Evolutionary conservation across 2,113 vertebrate genomes (phyloP).

Genomic region (Sporophila hypoxantha): DNA sequence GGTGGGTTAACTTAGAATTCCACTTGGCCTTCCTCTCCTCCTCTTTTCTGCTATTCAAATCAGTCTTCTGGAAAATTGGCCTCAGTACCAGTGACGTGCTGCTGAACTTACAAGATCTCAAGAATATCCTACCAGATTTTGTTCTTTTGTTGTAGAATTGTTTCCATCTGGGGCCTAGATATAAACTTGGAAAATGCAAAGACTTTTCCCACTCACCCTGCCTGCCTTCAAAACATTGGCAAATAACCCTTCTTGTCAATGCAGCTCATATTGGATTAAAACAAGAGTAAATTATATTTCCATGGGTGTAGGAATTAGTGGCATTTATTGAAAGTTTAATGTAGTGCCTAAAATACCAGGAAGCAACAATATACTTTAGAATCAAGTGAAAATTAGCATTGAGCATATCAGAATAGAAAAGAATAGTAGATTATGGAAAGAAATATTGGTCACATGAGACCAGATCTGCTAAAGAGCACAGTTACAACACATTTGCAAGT

Average conservation of each 20-base stretch:
- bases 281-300: conserved; percentile 31
- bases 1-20: conserved; percentile 57
- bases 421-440: not conserved
- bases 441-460: not conserved
- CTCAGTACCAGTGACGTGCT: conserved; percentile 55
- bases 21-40: conserved; percentile 5
- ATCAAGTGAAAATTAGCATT: conserved; percentile 4
- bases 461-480: not conserved
- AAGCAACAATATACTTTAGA: not conserved
- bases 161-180: conserved; percentile 71
- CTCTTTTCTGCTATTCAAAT: conserved; percentile 71
- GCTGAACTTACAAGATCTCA: conserved; percentile 66
- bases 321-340: conserved; percentile 24
- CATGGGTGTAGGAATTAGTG: conserved; percentile 15
- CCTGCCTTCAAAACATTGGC: conserved; percentile 66
- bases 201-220: conserved; percentile 53
- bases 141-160: conserved; percentile 70
- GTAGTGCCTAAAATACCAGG: not conserved
- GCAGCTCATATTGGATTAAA: conserved; percentile 52
- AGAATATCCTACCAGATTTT: conserved; percentile 72
- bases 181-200: conserved; percentile 65
- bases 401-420: not conserved
- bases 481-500: not conserved
- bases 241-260: conserved; percentile 52
- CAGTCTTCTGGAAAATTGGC: conserved; percentile 70